Percentiles rank a stretch among this genome's conserved stretches.
Evolutionary conservation across 2,888 invertebrate species (phyloP).

Genomic region (Amphipyra tragopoginis): DNA sequence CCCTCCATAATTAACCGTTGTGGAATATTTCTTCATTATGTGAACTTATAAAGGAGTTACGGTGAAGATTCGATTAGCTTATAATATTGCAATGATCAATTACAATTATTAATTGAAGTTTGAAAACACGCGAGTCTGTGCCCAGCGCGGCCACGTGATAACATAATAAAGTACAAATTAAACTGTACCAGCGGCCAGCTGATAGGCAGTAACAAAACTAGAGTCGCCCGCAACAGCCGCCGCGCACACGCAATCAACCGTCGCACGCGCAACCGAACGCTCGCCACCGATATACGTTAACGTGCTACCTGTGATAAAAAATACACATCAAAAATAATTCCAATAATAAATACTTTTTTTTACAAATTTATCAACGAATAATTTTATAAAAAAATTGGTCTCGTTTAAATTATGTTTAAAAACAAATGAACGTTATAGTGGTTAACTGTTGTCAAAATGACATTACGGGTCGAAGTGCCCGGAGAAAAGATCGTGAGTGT

Average conservation of each 20-base stretch:
- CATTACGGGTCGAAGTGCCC: conserved; percentile 86
- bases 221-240: conserved; percentile 75
- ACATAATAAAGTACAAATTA: conserved; percentile 86
- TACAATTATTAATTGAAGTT: conserved; percentile 55
- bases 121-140: conserved; percentile 55
- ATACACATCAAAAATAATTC: conserved; percentile 30
- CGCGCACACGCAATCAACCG: conserved; percentile 65
- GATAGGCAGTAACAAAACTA: conserved; percentile 81
- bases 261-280: conserved; percentile 74
- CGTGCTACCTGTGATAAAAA: conserved; percentile 46
- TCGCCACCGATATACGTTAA: conserved; percentile 42
- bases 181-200: conserved; percentile 81
- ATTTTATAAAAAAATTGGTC: conserved; percentile 26
- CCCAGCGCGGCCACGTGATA: conserved; percentile 79
- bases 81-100: conserved; percentile 48
- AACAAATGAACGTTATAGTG: conserved; percentile 81
- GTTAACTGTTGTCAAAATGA: conserved; percentile 79
- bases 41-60: conserved; percentile 28
- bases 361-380: conserved; percentile 1
- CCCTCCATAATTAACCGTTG: conserved; percentile 32
- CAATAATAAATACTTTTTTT: conserved; percentile 28
- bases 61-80: conserved; percentile 38
- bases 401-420: conserved; percentile 59
- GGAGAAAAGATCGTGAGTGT: conserved; percentile 81
- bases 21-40: conserved; percentile 35